Conservation (phyloP, 2,888 invertebrate species). For the Notocelia uddmanniana region DNA sequence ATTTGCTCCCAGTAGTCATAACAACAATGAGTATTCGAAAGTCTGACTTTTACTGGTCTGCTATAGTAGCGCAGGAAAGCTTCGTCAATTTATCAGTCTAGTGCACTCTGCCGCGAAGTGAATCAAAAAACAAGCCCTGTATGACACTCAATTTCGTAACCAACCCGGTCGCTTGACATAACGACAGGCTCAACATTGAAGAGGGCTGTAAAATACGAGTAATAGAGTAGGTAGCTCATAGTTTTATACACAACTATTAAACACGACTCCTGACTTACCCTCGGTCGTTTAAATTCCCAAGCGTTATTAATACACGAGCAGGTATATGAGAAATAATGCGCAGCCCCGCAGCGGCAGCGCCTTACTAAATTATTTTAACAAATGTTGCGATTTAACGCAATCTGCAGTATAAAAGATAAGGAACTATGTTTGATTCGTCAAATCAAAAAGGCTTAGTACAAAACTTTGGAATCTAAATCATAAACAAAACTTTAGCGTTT, state of each 20-base stretch:
- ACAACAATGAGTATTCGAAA: background rate
- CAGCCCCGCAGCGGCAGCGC: slow-evolving; percentile 17
- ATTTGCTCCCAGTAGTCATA: background rate
- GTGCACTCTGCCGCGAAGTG: slow-evolving; percentile 56
- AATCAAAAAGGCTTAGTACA: no score
- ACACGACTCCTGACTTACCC: background rate
- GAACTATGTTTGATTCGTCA: background rate
- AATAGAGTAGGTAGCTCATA: slow-evolving; percentile 6
- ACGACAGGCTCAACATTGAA: background rate
- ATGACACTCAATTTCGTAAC: slow-evolving; percentile 34
- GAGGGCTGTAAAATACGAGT: slow-evolving; percentile 3
- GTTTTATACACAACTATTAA: slow-evolving; percentile 19
- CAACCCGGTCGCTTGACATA: background rate
- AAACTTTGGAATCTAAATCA: no score
- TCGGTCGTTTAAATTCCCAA: slow-evolving; percentile 19
- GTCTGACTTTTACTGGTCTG: background rate
- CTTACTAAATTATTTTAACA: slow-evolving; percentile 29
- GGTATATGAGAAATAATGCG: background rate
- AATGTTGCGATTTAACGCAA: slow-evolving; percentile 11
- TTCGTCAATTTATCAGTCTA: background rate
- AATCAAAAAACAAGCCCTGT: slow-evolving; percentile 56
- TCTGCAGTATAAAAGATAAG: slow-evolving; percentile 20
- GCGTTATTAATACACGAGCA: slow-evolving; percentile 2
- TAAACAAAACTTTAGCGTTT: no score
- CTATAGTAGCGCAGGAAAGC: background rate